Conservation (phyloP, 2,797 vertebrate species). For the Centroberyx gerrardi region DNA sequence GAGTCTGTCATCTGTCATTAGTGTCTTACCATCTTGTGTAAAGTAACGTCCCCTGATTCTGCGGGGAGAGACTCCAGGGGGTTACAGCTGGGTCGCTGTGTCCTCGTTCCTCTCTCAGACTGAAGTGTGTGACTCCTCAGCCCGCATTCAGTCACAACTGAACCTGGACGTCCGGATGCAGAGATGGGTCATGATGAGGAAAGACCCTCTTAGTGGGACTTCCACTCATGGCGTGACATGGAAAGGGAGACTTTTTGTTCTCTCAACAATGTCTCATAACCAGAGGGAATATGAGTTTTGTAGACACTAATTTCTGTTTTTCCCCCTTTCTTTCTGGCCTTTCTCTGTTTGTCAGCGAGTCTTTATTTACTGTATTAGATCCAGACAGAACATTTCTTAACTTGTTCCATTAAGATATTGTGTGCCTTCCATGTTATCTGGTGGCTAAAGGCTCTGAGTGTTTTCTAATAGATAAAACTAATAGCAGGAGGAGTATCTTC, state of each 20-base stretch:
- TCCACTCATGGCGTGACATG: not conserved
- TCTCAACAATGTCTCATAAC: not conserved
- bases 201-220: not conserved
- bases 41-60: not conserved
- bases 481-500: constrained; percentile 33
- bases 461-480: constrained; percentile 35
- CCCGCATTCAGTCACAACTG: not conserved
- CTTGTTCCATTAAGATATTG: not conserved
- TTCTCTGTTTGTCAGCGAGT: not conserved
- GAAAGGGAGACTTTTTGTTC: too few species aligned
- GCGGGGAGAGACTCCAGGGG: not conserved
- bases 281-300: not conserved
- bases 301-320: not conserved
- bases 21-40: not conserved
- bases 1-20: not conserved
- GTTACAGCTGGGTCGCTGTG: not conserved
- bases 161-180: not conserved
- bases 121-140: not conserved
- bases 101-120: constrained; percentile 6
- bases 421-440: constrained; percentile 14
- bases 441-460: constrained; percentile 11
- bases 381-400: not conserved
- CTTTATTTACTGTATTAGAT: constrained; percentile 1
- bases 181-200: not conserved
- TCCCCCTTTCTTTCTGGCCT: not conserved